Percentiles rank a stretch among this genome's conserved stretches.
Evolutionary conservation across 1,140 invertebrate genomes (phyloP).

Genomic region (Telenomus remus): DNA sequence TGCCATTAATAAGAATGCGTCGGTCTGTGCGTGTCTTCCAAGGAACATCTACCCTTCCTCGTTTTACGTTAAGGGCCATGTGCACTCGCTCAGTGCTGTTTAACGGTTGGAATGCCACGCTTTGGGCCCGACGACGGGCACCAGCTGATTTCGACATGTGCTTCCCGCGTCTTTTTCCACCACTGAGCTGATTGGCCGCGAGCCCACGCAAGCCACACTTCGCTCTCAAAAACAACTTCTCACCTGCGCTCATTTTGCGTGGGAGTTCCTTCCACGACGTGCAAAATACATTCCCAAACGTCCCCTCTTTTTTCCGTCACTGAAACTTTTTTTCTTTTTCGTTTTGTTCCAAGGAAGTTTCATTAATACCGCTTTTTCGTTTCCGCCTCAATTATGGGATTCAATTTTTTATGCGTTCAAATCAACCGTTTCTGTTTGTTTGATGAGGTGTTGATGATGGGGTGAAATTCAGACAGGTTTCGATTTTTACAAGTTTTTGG

Average conservation of each 20-base stretch:
- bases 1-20: slow-evolving; percentile 66
- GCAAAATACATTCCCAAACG: neutral
- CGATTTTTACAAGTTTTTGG: no score
- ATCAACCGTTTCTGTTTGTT: no score
- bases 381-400: no score
- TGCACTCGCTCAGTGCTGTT: slow-evolving; percentile 47
- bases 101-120: slow-evolving; percentile 61
- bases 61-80: slow-evolving; percentile 62
- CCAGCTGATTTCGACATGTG: slow-evolving; percentile 67
- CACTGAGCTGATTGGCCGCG: slow-evolving; percentile 27
- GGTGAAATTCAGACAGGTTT: no score
- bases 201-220: slow-evolving; percentile 35
- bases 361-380: no score
- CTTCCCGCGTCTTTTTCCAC: slow-evolving; percentile 60
- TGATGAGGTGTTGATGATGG: no score
- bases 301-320: no score
- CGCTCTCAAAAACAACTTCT: slow-evolving; percentile 32
- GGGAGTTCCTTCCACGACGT: slow-evolving; percentile 23
- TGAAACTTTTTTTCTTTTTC: neutral
- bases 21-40: slow-evolving; percentile 61
- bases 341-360: neutral
- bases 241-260: slow-evolving; percentile 46
- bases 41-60: slow-evolving; percentile 42
- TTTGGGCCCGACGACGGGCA: slow-evolving; percentile 58
- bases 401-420: no score